Base-by-base conservation (phyloP, 2,797 vertebrate genomes). In the Paramormyrops hopkinsi region DNA sequence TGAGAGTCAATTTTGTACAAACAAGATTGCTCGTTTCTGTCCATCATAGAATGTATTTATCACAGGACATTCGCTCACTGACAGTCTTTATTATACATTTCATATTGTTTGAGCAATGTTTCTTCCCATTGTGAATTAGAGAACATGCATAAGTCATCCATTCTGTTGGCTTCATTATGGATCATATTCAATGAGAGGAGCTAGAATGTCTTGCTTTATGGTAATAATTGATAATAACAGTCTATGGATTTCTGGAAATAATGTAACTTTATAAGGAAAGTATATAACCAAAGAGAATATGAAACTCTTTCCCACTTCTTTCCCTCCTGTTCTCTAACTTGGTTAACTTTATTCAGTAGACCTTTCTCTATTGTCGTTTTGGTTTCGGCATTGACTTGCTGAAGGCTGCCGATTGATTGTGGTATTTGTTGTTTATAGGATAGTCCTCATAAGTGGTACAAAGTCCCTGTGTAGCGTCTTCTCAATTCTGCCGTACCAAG, bases 381-480 rank as follows among this genome's bases (percentile, higher is more conserved):
- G 33, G 17, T 79, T 46, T 79, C 7, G 2, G 7, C 17, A 3
- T 46, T 46, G 33, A 46, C 17, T 79, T 46, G 5, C 41, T 79
- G 73, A 79, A 9, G 73, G 41, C 14, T 79, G 73, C 41, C 7
- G 19, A 46, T 79, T 73, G 65, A 73, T 73, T 12, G 12, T 33
- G 12, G 6, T 33, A 17, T 48, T 48, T 12, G 3, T 48, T 83
- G 19, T 83, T 98, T 96, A 94, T 97, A 99, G 99, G 98, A 98
- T 99, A 98, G 99, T 99, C 97, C 98, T 99, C 96, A 97, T 99
- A 97, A 99, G 98, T 97, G 98, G 97, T 97, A 98, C 98, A 97
- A 98, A 98, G 98, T 99, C 99, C 96, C 97, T 99, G 96, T 99
- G 99, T 97, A 99, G 98, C 97, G 97, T 99, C 96, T 99, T 99